Evolutionary conservation across 1,140 invertebrate genomes (phyloP), one percentile per base, ranked within the genome.

Genomic region (Arctopsyche grandis): DNA sequence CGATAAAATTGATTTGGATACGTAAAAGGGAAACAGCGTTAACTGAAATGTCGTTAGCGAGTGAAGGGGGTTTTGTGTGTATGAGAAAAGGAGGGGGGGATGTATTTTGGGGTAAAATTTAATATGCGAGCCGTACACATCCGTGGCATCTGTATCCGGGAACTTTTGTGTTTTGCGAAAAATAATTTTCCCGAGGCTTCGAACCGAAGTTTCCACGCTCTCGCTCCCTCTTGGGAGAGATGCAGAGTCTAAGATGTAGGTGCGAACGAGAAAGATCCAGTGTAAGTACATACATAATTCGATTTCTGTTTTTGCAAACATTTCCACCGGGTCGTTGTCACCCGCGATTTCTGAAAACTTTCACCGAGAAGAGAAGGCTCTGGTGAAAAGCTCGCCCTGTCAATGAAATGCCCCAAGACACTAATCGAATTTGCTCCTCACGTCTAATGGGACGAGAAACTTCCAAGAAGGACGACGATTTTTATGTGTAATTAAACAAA

Each of bases 291-390:
- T 38, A 52, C 12, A 52, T 80, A 80, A 80, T 74, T 80, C 79
- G 74, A 80, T 80, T 80, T 80, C 75, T 80, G 75, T 77, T 77
- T 66, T 77, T 46, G 76, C 79, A 80, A 80, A 80, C 79, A 80
- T 80, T 56, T 69, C 69, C 69, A 24, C 19, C 48, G 44, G 24
- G 38, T 58, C 69, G 29, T 56, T 78, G 38, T 69, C 76, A 71
- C 66, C 76, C 12, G 58, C 56, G 44, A 24, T 29, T 63, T 77
- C 52, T 29, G 73, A 60, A 75, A 75, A 56, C n/a, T 58, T 75
- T 56, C 73, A n/a, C n/a, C 69, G 16, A 14, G 48, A 63, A 10
- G 58, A 19, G 16, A 29, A 5, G 58, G 58, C 19, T 44, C 5
- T 9, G 19, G 19, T 14, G 70, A 44, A 73, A 73, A 73, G 24